Conservation (phyloP, 2,113 vertebrate species). For the Pyxicephalus adspersus region DNA sequence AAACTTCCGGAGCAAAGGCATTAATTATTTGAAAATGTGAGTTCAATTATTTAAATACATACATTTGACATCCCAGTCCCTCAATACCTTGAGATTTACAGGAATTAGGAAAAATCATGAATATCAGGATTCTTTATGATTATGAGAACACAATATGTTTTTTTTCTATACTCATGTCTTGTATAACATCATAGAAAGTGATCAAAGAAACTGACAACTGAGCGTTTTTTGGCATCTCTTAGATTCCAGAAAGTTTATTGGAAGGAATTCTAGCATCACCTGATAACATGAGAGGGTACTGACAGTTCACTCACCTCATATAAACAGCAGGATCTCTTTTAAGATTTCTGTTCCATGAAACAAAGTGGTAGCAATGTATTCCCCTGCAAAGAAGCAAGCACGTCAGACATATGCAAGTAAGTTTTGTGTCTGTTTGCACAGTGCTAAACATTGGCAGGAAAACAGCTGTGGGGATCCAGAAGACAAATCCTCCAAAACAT, state of each 20-base stretch:
- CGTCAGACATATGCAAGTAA: background rate
- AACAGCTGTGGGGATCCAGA: background rate
- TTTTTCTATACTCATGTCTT: constrained; percentile 57
- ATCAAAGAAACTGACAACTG: constrained; percentile 64
- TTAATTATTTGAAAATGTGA: no score
- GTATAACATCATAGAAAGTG: constrained; percentile 63
- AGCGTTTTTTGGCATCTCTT: constrained; percentile 54
- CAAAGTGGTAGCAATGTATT: constrained; percentile 8
- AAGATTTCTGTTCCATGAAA: constrained; percentile 19
- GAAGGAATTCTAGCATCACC: constrained; percentile 51
- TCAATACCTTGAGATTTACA: no score
- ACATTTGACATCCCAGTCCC: no score
- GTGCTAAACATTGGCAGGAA: background rate
- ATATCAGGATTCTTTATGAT: background rate
- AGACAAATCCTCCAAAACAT: background rate
- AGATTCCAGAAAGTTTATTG: constrained; percentile 54
- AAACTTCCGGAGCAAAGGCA: no score
- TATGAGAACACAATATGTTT: background rate
- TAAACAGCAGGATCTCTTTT: constrained; percentile 13
- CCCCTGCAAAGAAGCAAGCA: constrained; percentile 4
- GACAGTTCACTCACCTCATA: constrained; percentile 53
- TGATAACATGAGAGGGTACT: constrained; percentile 62
- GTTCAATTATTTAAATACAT: no score
- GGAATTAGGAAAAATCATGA: no score
- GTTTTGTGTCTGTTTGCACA: constrained; percentile 6